A percentile compares a stretch with the other conserved stretches of the same genome.
These are phyloP conservation scores for Acropternis orthonyx DNA, from an alignment of 2,797 vertebrate species.

Conservation along the genomic window DNA sequence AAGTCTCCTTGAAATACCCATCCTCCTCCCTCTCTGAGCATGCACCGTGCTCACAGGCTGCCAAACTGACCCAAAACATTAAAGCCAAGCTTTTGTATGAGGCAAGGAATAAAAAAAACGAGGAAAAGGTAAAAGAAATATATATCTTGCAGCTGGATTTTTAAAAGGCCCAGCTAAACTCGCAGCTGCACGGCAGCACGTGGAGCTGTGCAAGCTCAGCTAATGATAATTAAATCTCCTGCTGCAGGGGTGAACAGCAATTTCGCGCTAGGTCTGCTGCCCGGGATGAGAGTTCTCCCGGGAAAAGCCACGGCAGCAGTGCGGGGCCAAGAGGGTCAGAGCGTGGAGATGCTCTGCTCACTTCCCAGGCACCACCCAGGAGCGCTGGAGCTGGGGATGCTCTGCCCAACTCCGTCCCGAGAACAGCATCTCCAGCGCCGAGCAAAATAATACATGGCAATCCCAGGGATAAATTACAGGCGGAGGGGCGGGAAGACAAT, in stretches of 20 bases:
- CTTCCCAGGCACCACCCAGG: neutral
- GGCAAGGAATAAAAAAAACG: neutral
- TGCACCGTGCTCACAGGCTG: neutral
- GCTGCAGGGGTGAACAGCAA: constrained; percentile 37
- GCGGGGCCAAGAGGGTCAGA: rapidly evolving
- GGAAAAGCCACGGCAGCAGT: neutral
- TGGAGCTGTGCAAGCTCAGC: constrained; percentile 34
- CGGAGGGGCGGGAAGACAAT: neutral
- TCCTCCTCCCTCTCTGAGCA: neutral
- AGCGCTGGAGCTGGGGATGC: neutral
- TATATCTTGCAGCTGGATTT: constrained; percentile 4
- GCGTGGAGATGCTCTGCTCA: rapidly evolving
- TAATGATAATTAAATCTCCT: constrained; percentile 55
- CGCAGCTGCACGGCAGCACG: constrained; percentile 33
- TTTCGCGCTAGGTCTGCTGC: neutral
- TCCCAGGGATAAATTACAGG: neutral
- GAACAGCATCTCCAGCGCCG: neutral
- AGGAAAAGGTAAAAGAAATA: rapidly evolving
- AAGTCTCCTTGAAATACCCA: neutral
- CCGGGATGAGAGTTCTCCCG: neutral
- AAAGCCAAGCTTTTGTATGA: neutral
- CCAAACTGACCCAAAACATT: neutral
- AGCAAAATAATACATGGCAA: neutral
- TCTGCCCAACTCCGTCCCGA: neutral
- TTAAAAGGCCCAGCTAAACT: constrained; percentile 5